Conservation (phyloP, 2,888 invertebrate species). For the Drosophila quasianomalipes region DNA sequence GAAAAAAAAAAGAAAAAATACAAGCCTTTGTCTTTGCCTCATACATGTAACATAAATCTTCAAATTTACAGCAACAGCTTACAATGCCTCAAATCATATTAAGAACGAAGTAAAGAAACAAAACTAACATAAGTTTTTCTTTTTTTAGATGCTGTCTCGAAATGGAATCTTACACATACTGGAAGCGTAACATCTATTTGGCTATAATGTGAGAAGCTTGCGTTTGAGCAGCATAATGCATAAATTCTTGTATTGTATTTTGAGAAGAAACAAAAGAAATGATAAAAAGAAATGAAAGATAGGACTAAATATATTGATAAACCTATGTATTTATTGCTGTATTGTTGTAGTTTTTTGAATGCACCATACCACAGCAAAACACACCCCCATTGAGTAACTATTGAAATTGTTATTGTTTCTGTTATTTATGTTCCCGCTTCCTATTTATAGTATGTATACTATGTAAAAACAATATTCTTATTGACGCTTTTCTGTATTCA, state of each 20-base stretch:
- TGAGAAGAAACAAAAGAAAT: constrained; percentile 40
- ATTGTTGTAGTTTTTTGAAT: constrained; percentile 69
- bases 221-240: constrained; percentile 29
- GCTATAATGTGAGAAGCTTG: constrained; percentile 38
- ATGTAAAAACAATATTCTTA: constrained; percentile 32
- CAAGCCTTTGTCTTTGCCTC: constrained; percentile 32
- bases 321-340: constrained; percentile 70
- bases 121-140: constrained; percentile 67
- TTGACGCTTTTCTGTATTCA: constrained; percentile 39
- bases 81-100: background rate
- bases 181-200: constrained; percentile 8
- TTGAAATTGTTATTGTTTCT: constrained; percentile 43
- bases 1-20: constrained; percentile 34
- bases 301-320: constrained; percentile 60
- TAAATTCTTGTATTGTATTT: constrained; percentile 59
- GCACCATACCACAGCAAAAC: constrained; percentile 40
- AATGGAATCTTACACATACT: constrained; percentile 7
- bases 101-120: background rate
- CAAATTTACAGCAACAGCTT: constrained; percentile 28
- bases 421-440: constrained; percentile 29
- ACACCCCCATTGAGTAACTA: constrained; percentile 42
- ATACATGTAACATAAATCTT: background rate
- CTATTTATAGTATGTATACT: constrained; percentile 20
- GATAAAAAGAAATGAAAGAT: constrained; percentile 30
- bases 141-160: constrained; percentile 61